These are phyloP conservation scores for Galaxias olidus DNA, from an alignment of 2,797 vertebrate genomes.

Conservation along the genomic window DNA sequence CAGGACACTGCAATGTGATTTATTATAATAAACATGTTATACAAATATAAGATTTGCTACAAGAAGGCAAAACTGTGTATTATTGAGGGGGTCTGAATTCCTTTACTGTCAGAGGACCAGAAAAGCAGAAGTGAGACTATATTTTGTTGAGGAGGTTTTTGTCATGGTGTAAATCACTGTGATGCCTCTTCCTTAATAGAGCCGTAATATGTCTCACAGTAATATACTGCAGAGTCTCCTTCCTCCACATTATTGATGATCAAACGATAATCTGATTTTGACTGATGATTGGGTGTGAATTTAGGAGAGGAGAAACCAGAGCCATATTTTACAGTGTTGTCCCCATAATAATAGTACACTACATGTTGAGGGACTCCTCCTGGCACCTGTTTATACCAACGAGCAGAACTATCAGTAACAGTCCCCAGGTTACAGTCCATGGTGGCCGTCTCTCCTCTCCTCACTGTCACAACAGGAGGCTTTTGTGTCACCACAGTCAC, in stretches of 20 bases:
- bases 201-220: not conserved
- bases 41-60: no score
- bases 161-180: slow-evolving; percentile 14
- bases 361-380: slow-evolving; percentile 12
- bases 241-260: slow-evolving; percentile 23
- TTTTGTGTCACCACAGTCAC: slow-evolving; percentile 46
- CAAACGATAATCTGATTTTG: slow-evolving; percentile 1
- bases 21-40: no score
- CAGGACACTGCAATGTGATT: not conserved
- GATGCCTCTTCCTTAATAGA: not conserved
- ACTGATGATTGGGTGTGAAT: slow-evolving; percentile 5
- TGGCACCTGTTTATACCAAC: slow-evolving; percentile 36
- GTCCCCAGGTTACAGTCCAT: slow-evolving; percentile 44
- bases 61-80: no score
- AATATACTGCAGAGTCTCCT: slow-evolving; percentile 36
- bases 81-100: no score
- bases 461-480: slow-evolving; percentile 29
- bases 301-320: slow-evolving; percentile 9
- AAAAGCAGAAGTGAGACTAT: slow-evolving; percentile 22
- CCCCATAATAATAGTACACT: not conserved
- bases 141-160: slow-evolving; percentile 6
- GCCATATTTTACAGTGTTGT: not conserved
- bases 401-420: not conserved
- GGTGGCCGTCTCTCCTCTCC: slow-evolving; percentile 23
- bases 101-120: not conserved